phyloP scores from a whole-genome alignment of 2,797 vertebrate species.

The Alosa sapidissima region DNA sequence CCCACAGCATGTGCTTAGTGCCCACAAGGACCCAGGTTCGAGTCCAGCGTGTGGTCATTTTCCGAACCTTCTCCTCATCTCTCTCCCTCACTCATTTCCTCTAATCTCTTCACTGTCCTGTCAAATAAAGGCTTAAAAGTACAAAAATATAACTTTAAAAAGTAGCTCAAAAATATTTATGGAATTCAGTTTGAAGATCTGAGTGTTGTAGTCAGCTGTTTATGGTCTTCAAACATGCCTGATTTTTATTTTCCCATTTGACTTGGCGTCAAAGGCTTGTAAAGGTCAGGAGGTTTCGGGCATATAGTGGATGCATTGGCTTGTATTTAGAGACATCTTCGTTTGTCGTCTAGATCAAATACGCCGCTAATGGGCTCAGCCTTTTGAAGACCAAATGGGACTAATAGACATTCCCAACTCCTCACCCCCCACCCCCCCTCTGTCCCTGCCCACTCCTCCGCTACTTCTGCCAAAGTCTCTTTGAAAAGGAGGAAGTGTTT shows the following conservation, averaged over 20 bases:
- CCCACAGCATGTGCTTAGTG: too few relatives aligned
- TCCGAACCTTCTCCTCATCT: too few relatives aligned
- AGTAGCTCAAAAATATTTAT: neutral
- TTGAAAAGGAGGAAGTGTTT: neutral
- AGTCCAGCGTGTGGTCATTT: too few relatives aligned
- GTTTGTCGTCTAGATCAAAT: neutral
- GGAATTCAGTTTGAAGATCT: neutral
- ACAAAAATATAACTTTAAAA: neutral
- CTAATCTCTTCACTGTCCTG: too few relatives aligned
- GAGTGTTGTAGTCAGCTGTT: neutral
- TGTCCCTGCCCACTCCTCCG: neutral
- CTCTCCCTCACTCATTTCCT: too few relatives aligned
- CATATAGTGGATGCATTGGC: neutral
- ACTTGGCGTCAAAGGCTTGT: neutral
- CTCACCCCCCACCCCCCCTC: neutral
- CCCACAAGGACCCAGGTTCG: too few relatives aligned
- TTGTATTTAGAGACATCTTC: neutral
- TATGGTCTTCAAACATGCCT: neutral
- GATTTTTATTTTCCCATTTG: neutral
- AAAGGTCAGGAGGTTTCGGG: too few relatives aligned
- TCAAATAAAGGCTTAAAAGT: too few relatives aligned
- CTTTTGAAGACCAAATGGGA: neutral
- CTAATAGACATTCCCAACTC: neutral
- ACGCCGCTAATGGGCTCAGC: neutral
- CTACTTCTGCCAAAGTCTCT: neutral